These are phyloP conservation scores for Scylla paramamosain DNA, from an alignment of 1,140 invertebrate genomes.

Conservation along the genomic window DNA sequence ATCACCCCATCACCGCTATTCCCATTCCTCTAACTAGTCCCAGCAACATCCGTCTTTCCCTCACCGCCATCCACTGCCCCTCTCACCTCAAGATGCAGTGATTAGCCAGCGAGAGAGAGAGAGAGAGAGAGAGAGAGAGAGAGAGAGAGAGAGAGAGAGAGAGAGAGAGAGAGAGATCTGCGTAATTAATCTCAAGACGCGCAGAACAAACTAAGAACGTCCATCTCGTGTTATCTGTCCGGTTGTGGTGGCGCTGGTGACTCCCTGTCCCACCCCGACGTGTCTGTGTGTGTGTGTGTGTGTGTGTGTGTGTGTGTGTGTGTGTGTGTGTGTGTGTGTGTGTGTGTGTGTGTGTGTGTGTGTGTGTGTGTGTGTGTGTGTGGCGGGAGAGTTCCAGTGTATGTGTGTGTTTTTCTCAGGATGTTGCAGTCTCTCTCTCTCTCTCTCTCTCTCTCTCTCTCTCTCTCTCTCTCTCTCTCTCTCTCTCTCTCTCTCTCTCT, in stretches of 20 bases:
- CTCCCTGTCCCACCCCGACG: conserved; percentile 11
- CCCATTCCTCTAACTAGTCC: too few species aligned
- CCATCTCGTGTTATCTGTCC: conserved; percentile 48
- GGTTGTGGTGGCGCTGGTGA: conserved; percentile 5
- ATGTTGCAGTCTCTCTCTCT: too few species aligned
- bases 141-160: conserved; percentile 16
- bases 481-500: conserved; percentile 11
- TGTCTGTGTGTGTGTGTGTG: too few species aligned
- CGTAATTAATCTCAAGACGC: conserved; percentile 50
- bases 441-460: background rate
- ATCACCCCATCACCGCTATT: too few species aligned
- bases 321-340: too few species aligned
- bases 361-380: too few species aligned
- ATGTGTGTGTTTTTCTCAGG: too few species aligned
- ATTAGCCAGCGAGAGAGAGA: background rate
- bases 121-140: background rate
- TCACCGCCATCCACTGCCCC: background rate
- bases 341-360: too few species aligned
- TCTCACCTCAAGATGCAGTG: background rate
- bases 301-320: too few species aligned
- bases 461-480: conserved; percentile 20
- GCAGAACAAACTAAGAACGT: conserved; percentile 37
- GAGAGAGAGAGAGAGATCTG: background rate
- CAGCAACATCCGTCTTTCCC: too few species aligned
- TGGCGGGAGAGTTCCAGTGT: too few species aligned